Evolutionary conservation across 2,113 vertebrate genomes (phyloP).

Genomic region (Callipepla californica): DNA sequence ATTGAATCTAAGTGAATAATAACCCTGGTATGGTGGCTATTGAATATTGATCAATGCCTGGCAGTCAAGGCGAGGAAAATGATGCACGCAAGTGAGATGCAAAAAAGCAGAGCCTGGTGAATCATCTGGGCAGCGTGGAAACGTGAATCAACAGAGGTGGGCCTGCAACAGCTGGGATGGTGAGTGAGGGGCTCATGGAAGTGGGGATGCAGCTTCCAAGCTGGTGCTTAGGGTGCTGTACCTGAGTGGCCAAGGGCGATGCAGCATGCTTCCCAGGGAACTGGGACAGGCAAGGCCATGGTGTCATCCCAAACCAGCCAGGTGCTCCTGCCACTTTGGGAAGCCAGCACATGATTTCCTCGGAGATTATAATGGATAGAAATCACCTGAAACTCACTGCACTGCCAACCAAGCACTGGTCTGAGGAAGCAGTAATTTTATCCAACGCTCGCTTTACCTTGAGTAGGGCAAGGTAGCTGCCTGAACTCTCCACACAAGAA

Average conservation of each 20-base stretch:
- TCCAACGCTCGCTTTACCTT: neutral
- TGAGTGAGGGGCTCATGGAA: neutral
- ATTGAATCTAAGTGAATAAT: neutral
- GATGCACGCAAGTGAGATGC: neutral
- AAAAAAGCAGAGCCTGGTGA: neutral
- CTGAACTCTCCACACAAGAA: neutral
- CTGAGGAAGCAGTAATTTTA: neutral
- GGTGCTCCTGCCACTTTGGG: fast-evolving
- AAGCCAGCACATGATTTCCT: fast-evolving
- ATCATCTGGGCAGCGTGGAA: slow-evolving; percentile 4
- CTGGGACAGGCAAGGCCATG: fast-evolving
- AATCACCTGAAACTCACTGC: neutral
- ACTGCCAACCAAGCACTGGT: fast-evolving
- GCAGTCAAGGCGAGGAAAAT: neutral
- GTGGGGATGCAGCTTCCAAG: neutral
- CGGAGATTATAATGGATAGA: neutral
- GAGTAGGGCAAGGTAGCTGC: neutral
- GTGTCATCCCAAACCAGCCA: neutral
- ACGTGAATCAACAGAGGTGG: fast-evolving
- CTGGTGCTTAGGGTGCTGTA: neutral
- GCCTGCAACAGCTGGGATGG: fast-evolving
- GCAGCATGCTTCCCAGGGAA: neutral
- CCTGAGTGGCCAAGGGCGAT: neutral
- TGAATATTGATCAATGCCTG: neutral
- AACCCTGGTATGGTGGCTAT: neutral